Conservation (phyloP, 2,113 vertebrate species). For the Hemibates koningsi region DNA sequence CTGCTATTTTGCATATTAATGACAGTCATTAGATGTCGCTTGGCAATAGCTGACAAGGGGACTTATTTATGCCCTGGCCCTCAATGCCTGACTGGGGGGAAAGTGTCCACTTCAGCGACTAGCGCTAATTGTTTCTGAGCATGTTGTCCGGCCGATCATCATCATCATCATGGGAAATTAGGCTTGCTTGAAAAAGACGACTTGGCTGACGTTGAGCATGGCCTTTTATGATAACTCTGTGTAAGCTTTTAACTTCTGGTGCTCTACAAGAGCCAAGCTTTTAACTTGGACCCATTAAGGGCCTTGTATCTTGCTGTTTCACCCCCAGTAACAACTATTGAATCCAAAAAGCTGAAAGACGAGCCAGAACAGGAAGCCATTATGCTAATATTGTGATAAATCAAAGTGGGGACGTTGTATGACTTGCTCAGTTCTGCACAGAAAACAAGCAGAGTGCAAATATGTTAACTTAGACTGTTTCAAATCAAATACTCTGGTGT, state of each 20-base stretch:
- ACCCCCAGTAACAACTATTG: slow-evolving; percentile 33
- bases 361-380: slow-evolving; percentile 27
- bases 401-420: background rate
- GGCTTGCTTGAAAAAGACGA: slow-evolving; percentile 53
- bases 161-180: slow-evolving; percentile 71
- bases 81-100: slow-evolving; percentile 67
- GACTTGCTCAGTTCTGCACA: background rate
- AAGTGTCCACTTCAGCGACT: slow-evolving; percentile 68
- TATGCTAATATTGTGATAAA: slow-evolving; percentile 35
- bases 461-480: background rate
- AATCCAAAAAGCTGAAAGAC: slow-evolving; percentile 29
- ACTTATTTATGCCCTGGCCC: slow-evolving; percentile 74
- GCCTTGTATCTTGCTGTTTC: slow-evolving; percentile 39
- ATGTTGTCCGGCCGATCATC: slow-evolving; percentile 70
- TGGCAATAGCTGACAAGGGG: slow-evolving; percentile 74
- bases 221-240: slow-evolving; percentile 68
- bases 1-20: slow-evolving; percentile 81
- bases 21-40: slow-evolving; percentile 78
- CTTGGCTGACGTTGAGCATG: slow-evolving; percentile 54
- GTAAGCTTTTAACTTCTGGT: slow-evolving; percentile 67
- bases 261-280: slow-evolving; percentile 58
- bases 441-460: background rate
- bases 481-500: background rate
- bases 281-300: slow-evolving; percentile 52
- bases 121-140: slow-evolving; percentile 77